These are phyloP conservation scores for Aporophyla lueneburgensis DNA, from an alignment of 2,888 invertebrate species.

Conservation along the genomic window DNA sequence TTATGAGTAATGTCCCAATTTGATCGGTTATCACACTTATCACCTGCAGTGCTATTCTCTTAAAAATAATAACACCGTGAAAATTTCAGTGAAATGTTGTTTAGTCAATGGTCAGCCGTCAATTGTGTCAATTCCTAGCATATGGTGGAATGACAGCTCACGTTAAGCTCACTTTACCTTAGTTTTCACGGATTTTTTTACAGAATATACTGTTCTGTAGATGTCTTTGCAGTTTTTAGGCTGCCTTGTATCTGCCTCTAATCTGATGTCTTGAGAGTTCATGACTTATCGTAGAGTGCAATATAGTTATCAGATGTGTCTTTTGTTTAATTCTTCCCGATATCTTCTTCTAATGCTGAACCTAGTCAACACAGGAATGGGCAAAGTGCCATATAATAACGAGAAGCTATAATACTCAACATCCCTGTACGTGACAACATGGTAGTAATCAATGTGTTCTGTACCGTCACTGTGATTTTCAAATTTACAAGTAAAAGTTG, in stretches of 20 bases:
- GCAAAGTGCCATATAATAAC: constrained; percentile 21
- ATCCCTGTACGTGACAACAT: constrained; percentile 4
- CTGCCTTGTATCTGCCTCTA: neutral
- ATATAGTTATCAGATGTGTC: neutral
- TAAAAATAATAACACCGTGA: neutral
- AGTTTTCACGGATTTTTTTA: neutral
- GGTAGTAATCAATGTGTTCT: constrained; percentile 12
- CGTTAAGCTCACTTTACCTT: too few relatives aligned
- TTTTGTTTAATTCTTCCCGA: neutral
- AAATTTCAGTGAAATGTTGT: neutral
- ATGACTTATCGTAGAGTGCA: neutral
- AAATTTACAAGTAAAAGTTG: neutral
- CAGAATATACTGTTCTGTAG: neutral
- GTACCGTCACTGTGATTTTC: constrained; percentile 12
- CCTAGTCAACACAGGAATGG: constrained; percentile 8
- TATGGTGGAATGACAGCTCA: too few relatives aligned
- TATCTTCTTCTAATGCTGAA: neutral
- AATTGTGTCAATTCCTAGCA: neutral
- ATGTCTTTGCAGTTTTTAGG: neutral
- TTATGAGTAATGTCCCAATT: constrained; percentile 17
- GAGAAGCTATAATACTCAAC: constrained; percentile 22
- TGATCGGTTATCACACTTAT: neutral
- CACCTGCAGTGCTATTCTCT: neutral
- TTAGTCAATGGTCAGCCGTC: too few relatives aligned
- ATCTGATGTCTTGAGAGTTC: neutral